Percentiles rank a stretch among this genome's conserved stretches.
These are phyloP conservation scores for Macrotrachela quadricornifera DNA, from an alignment of 1,140 invertebrate species.

Conservation along the genomic window DNA sequence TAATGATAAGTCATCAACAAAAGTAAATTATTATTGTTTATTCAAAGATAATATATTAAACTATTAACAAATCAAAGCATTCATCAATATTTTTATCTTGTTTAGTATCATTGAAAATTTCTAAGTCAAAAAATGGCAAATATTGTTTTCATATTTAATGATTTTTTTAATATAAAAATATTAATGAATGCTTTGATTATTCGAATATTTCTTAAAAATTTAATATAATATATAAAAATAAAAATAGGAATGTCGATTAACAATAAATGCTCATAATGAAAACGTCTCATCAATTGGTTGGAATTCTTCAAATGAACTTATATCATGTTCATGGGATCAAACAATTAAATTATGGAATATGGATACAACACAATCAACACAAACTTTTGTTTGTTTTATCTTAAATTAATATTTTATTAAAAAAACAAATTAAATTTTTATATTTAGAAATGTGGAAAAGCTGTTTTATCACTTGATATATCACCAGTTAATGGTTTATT, in stretches of 20 bases:
- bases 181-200: no score
- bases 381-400: constrained; percentile 13
- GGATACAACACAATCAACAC: constrained; percentile 37
- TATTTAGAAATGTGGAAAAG: not conserved
- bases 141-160: no score
- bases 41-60: no score
- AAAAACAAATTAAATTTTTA: not conserved
- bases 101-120: not conserved
- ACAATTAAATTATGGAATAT: constrained; percentile 81
- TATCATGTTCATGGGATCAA: constrained; percentile 80
- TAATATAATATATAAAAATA: no score
- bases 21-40: not conserved
- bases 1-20: constrained; percentile 1
- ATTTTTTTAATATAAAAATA: no score
- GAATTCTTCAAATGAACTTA: constrained; percentile 46
- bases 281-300: constrained; percentile 60
- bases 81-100: no score
- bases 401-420: constrained; percentile 5
- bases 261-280: constrained; percentile 74
- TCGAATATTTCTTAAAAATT: no score
- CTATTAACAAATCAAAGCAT: no score
- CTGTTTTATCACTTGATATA: constrained; percentile 3
- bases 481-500: constrained; percentile 2
- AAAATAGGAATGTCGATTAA: constrained; percentile 31
- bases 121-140: no score